Percentiles rank a stretch among this genome's conserved stretches.
These are phyloP conservation scores for Cossypha caffra DNA, from an alignment of 2,797 vertebrate species.

Conservation along the genomic window DNA sequence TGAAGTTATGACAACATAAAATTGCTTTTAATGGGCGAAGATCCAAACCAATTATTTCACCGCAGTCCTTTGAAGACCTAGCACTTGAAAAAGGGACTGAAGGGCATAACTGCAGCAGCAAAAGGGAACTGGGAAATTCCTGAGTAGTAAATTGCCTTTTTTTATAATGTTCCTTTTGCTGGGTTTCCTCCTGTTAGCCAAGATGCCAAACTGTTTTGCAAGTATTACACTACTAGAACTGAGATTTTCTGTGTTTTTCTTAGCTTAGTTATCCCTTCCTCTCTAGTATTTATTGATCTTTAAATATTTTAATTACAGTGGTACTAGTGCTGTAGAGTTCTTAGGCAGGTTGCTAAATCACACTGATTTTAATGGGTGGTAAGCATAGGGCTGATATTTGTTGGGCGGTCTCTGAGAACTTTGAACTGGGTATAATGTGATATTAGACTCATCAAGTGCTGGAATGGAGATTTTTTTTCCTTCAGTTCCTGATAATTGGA, in stretches of 20 bases:
- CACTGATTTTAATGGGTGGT: neutral
- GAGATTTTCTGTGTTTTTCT: neutral
- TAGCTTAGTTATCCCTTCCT: neutral
- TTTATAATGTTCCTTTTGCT: conserved; percentile 9
- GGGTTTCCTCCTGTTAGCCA: neutral
- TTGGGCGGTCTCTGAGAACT: neutral
- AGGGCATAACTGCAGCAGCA: neutral
- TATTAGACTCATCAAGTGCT: neutral
- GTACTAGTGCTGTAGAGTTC: neutral
- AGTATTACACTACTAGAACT: neutral
- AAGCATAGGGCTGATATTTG: neutral
- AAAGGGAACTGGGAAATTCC: conserved; percentile 9
- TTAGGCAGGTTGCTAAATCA: neutral
- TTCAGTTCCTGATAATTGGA: neutral
- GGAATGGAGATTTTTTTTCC: neutral
- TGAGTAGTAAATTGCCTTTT: neutral
- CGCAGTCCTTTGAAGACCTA: neutral
- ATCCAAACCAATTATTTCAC: conserved; percentile 6
- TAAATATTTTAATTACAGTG: neutral
- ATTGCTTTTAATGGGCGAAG: conserved; percentile 32
- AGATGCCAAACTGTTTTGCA: neutral
- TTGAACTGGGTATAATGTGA: neutral
- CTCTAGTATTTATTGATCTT: neutral
- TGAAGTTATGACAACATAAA: conserved; percentile 32
- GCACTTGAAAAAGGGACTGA: neutral